phyloP scores from a whole-genome alignment of 2,888 invertebrate genomes.

The Caenorhabditis becei region DNA sequence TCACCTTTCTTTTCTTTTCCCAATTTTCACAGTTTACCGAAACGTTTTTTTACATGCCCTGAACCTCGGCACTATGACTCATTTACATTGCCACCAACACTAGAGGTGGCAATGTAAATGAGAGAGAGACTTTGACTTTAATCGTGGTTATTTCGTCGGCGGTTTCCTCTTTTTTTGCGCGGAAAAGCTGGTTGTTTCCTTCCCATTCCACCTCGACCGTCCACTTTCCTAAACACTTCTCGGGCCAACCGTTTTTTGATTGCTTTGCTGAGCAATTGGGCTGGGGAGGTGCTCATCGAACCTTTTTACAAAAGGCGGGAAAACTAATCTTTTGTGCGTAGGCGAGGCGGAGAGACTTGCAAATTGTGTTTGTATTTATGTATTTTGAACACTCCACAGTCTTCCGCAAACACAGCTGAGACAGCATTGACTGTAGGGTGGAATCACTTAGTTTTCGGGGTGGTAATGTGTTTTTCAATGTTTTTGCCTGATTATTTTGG shows the following conservation, averaged over 20 bases:
- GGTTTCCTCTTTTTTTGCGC: background rate
- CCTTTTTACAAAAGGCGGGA: constrained; percentile 10
- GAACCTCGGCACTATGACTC: too few species aligned
- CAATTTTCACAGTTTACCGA: too few species aligned
- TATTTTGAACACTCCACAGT: constrained; percentile 32
- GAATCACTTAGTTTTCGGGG: constrained; percentile 11
- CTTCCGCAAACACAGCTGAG: constrained; percentile 46
- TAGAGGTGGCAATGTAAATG: constrained; percentile 5
- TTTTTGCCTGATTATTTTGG: too few species aligned
- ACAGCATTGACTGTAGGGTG: constrained; percentile 1
- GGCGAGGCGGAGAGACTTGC: constrained; percentile 9
- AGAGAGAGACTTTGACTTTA: constrained; percentile 34
- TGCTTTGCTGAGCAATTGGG: constrained; percentile 29
- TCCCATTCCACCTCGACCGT: constrained; percentile 6
- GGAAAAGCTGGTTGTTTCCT: constrained; percentile 42
- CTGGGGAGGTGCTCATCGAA: constrained; percentile 10
- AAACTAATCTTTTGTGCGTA: constrained; percentile 24
- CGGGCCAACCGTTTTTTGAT: constrained; percentile 7
- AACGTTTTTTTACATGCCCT: too few species aligned
- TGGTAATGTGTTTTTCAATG: too few species aligned
- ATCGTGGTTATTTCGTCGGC: constrained; percentile 23
- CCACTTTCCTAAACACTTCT: constrained; percentile 22
- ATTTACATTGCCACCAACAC: background rate
- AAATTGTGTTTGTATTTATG: constrained; percentile 51
- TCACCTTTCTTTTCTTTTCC: background rate